Evolutionary conservation across 2,113 vertebrate species (phyloP), one percentile per base, ranked within the genome.

Genomic region (Callipepla californica): DNA sequence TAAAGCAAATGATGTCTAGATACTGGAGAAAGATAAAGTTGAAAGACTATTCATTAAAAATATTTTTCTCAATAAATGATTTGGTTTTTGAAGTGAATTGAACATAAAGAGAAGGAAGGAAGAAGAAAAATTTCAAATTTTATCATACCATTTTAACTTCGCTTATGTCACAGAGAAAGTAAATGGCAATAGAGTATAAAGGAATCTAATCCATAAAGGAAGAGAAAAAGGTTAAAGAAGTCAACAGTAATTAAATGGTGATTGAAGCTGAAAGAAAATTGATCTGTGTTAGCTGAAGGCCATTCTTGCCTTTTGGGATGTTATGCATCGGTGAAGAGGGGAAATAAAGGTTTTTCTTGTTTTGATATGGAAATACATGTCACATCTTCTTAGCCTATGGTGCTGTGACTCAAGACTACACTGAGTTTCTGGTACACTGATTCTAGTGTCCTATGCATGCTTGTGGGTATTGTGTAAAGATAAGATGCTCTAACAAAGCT

Each of bases 191-290:
- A 86, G 50, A 91, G 22, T 95, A 95, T 89, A 97, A 97, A 97
- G 94, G 93, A 97, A 96, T 95, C 86, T 90, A 97, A 97, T 95
- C 95, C 93, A 89, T 95, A 97, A 96, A 97, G 93, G 92, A 97
- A 97, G 83, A 95, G 81, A 93, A 96, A 96, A 97, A 97, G 97
- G 96, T 97, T 97, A 97, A 97, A 97, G 94, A 96, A 96, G 96
- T 96, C 96, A 96, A 96, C 88, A 96, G 95, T 97, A 97, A 98
- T 98, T 97, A 98, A 97, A 97, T 95, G 87, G 94, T 92, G 95
- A 97, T 95, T 96, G 86, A 98, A 96, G 93, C 95, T 93, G 79
- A 94, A 95, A 96, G 94, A 96, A 98, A 97, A 97, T 95, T 96
- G 96, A 97, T 97, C 97, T 95, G 61, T 94, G 93, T 94, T 97